These are phyloP conservation scores for Labrus mixtus DNA, from an alignment of 2,113 vertebrate species.

Conservation along the genomic window DNA sequence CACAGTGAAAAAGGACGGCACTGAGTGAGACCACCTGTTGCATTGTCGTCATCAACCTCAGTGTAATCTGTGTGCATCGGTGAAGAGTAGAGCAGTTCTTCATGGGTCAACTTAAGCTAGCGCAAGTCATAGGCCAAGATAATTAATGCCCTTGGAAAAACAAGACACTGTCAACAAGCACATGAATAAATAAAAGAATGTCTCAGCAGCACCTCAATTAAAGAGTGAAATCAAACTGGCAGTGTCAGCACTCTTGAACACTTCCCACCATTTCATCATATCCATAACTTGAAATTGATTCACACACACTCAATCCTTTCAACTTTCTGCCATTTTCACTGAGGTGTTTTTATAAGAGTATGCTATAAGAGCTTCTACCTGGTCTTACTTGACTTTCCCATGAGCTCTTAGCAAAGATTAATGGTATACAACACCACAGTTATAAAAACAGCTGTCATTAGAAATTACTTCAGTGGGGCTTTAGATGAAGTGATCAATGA, in stretches of 20 bases:
- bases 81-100: constrained; percentile 8
- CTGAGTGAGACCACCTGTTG: constrained; percentile 60
- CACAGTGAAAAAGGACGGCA: constrained; percentile 39
- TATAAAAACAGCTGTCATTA: background rate
- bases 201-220: constrained; percentile 2
- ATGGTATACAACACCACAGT: constrained; percentile 7
- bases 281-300: constrained; percentile 37
- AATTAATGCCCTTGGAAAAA: constrained; percentile 6
- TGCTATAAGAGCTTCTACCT: background rate
- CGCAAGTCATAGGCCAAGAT: background rate
- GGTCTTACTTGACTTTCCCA: constrained; percentile 1
- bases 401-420: constrained; percentile 5
- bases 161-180: constrained; percentile 4
- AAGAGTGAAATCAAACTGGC: constrained; percentile 32
- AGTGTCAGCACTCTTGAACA: constrained; percentile 24
- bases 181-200: constrained; percentile 27
- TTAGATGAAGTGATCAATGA: constrained; percentile 15
- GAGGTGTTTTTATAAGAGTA: constrained; percentile 7
- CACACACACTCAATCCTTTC: constrained; percentile 9
- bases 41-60: constrained; percentile 42
- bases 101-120: background rate
- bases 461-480: background rate
- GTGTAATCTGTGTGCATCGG: constrained; percentile 11
- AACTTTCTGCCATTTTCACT: background rate
- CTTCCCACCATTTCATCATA: constrained; percentile 13